phyloP scores from a whole-genome alignment of 2,888 invertebrate genomes.

The Drosophila atroscutellata region DNA sequence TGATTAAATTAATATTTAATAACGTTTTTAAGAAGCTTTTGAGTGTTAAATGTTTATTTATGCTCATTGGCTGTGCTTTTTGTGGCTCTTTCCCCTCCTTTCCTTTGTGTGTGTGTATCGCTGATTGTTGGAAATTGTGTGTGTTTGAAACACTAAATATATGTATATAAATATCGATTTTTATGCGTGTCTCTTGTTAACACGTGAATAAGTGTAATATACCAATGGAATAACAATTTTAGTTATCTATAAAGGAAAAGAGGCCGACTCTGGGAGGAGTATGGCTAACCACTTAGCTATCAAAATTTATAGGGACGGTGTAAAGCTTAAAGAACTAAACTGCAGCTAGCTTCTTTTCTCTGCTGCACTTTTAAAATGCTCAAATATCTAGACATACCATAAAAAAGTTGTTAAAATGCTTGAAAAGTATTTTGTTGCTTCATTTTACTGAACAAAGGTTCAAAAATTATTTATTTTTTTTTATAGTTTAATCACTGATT shows the following conservation, averaged over 20 bases:
- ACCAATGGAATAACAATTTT: not conserved
- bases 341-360: not conserved
- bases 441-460: not conserved
- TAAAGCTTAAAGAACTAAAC: not conserved
- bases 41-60: constrained; percentile 80
- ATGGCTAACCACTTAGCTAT: not conserved
- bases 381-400: not conserved
- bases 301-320: not conserved
- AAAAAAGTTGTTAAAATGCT: not conserved
- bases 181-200: constrained; percentile 19
- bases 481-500: not conserved
- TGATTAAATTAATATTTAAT: constrained; percentile 82
- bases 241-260: not conserved
- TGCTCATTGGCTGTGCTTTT: constrained; percentile 56
- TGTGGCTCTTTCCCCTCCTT: constrained; percentile 5
- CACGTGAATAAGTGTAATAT: constrained; percentile 4
- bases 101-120: not conserved
- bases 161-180: constrained; percentile 21
- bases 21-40: constrained; percentile 79
- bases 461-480: not conserved
- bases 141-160: not conserved
- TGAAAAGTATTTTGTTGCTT: not conserved
- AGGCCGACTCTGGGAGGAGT: not conserved
- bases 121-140: constrained; percentile 3
- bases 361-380: not conserved